A percentile compares a stretch with the other conserved stretches of the same genome.
Evolutionary conservation across 2,113 vertebrate species (phyloP).

Genomic region (Actinemys pallida): DNA sequence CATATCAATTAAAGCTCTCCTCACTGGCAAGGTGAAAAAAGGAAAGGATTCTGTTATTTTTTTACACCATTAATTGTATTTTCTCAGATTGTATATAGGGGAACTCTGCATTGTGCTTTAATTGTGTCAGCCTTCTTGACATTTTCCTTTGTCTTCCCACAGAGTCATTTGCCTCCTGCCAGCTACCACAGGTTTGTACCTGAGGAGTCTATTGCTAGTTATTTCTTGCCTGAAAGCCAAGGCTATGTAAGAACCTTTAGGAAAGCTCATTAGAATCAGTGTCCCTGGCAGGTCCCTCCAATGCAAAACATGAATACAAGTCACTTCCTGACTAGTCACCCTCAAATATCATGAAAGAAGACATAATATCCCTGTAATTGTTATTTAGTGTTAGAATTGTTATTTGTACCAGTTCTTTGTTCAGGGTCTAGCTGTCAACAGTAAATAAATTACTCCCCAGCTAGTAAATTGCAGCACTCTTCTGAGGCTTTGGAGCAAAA

Average conservation of each 20-base stretch:
- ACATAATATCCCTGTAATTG: slow-evolving; percentile 34
- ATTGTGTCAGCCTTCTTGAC: background rate
- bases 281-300: slow-evolving; percentile 15
- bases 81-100: background rate
- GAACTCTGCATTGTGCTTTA: background rate
- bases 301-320: slow-evolving; percentile 35
- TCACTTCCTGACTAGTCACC: slow-evolving; percentile 34
- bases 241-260: background rate
- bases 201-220: background rate
- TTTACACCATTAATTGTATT: slow-evolving; percentile 17
- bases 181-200: background rate
- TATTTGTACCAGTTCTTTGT: slow-evolving; percentile 64
- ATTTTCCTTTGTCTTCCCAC: slow-evolving; percentile 29
- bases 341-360: slow-evolving; percentile 19
- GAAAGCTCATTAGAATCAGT: slow-evolving; percentile 3
- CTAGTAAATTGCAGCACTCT: slow-evolving; percentile 55
- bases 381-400: slow-evolving; percentile 59
- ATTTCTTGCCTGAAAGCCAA: slow-evolving; percentile 45
- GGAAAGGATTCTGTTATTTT: background rate
- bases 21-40: background rate
- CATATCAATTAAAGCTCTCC: background rate
- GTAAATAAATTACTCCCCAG: slow-evolving; percentile 66
- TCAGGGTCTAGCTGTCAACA: slow-evolving; percentile 23
- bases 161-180: slow-evolving; percentile 37
- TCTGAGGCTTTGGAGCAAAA: slow-evolving; percentile 54